These are phyloP conservation scores for Bedellia somnulentella DNA, from an alignment of 2,888 invertebrate genomes.

Conservation along the genomic window DNA sequence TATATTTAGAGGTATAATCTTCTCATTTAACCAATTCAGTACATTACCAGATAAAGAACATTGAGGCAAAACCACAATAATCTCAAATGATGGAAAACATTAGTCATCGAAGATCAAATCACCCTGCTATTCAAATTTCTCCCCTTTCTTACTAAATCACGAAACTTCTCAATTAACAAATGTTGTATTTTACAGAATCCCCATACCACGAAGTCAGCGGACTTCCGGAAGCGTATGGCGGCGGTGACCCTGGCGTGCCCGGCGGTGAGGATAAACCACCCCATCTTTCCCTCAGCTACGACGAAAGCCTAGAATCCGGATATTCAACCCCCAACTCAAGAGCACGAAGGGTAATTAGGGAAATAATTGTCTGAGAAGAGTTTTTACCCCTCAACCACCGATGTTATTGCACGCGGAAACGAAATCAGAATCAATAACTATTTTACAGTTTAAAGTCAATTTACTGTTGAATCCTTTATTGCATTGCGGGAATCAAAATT, in stretches of 20 bases:
- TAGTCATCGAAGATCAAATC: too few species aligned
- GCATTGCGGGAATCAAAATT: too few species aligned
- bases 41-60: too few species aligned
- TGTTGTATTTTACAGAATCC: constrained; percentile 67
- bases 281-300: constrained; percentile 87
- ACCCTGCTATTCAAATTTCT: too few species aligned
- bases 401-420: neutral
- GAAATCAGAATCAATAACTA: neutral
- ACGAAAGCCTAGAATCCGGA: constrained; percentile 91
- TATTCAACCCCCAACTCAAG: constrained; percentile 94
- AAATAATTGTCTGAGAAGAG: constrained; percentile 80
- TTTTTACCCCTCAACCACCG: neutral
- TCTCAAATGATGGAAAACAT: too few species aligned
- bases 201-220: constrained; percentile 94
- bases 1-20: too few species aligned
- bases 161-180: constrained; percentile 2
- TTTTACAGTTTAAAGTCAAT: too few species aligned
- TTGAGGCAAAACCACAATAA: too few species aligned
- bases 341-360: constrained; percentile 88
- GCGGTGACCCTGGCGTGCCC: constrained; percentile 66
- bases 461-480: too few species aligned
- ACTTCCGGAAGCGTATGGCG: constrained; percentile 84
- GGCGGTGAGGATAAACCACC: constrained; percentile 75
- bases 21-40: too few species aligned
- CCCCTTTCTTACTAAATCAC: too few species aligned